Base-by-base conservation (phyloP, 2,888 invertebrate species). In the Emmelina monodactyla region DNA sequence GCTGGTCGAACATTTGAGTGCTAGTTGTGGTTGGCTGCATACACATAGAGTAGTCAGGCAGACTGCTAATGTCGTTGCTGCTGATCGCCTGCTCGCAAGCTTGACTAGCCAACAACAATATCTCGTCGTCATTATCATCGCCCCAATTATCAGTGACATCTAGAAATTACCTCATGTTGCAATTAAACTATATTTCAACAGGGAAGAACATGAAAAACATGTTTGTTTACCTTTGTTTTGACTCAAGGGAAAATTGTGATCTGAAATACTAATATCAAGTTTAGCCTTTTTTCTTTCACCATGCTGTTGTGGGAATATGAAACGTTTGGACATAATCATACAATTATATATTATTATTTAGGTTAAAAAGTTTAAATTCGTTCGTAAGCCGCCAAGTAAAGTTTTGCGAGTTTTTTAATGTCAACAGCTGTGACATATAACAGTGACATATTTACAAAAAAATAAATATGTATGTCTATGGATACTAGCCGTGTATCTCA, bases 121-220 rank as follows among this genome's bases (percentile, higher is more conserved):
- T 71, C 48, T 79, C 76, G 29, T 80, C 79, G 15, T 80, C 79
- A 49, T 66, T 68, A 28, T 79, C 80, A 38, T 81, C 78, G 9
- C 72, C 80, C 80, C 80, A 80, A 33, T 49, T 62, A 36, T 67
- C 59, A 19, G 19, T 9, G 19, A 19, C 19, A 19, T 6, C 19
- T 6, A 9, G 19, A 6, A 19, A 19, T 19, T 6, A 6, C 9
- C 19, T 19, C 9, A 19, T 19, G 5, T 19, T 19, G 9, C 9
- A 19, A 19, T 6, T 6, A 5, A 19, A 19, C 9, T 19, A 6
- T 9, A 6, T 19, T 9, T 19, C 9, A 19, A 19, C 19, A 19
- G 9, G 16, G 12, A 35, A 30, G 40, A 31, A 12, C 6, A 22
- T 11, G 16, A 13, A 22, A 16, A 32, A 29, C 11, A 11, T n/a